Evolutionary conservation across 2,113 vertebrate species (phyloP).

Genomic region (Colius striatus): DNA sequence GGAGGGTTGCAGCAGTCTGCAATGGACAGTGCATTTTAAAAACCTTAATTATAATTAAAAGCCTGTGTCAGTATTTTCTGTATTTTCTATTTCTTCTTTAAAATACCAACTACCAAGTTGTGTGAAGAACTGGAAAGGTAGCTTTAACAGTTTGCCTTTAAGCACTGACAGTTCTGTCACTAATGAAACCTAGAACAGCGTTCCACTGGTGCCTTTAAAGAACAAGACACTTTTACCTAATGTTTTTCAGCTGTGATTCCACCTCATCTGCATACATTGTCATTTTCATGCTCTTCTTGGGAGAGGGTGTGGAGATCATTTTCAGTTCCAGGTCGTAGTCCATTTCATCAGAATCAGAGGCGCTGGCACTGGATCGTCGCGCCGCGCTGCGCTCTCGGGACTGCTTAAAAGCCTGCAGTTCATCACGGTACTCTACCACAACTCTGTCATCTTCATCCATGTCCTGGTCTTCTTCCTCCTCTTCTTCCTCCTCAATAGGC

Average conservation of each 20-base stretch:
- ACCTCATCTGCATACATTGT: slow-evolving; percentile 99
- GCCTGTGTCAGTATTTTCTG: background rate
- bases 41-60: background rate
- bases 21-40: background rate
- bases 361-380: slow-evolving; percentile 73
- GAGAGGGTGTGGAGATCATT: slow-evolving; percentile 98
- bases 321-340: slow-evolving; percentile 98
- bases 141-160: background rate
- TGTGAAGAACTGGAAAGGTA: background rate
- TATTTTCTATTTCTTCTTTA: background rate
- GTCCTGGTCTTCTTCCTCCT: slow-evolving; percentile 88
- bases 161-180: background rate
- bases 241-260: slow-evolving; percentile 89
- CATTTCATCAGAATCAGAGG: slow-evolving; percentile 96
- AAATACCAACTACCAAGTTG: background rate
- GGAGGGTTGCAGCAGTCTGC: background rate
- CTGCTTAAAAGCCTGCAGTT: slow-evolving; percentile 76
- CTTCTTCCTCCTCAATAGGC: slow-evolving; percentile 89
- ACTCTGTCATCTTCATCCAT: slow-evolving; percentile 94
- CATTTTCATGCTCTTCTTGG: slow-evolving; percentile 99
- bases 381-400: slow-evolving; percentile 64
- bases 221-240: slow-evolving; percentile 79
- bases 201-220: background rate
- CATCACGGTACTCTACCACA: slow-evolving; percentile 91
- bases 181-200: background rate